phyloP scores from a whole-genome alignment of 2,888 invertebrate species.

The Dilophus febrilis region DNA sequence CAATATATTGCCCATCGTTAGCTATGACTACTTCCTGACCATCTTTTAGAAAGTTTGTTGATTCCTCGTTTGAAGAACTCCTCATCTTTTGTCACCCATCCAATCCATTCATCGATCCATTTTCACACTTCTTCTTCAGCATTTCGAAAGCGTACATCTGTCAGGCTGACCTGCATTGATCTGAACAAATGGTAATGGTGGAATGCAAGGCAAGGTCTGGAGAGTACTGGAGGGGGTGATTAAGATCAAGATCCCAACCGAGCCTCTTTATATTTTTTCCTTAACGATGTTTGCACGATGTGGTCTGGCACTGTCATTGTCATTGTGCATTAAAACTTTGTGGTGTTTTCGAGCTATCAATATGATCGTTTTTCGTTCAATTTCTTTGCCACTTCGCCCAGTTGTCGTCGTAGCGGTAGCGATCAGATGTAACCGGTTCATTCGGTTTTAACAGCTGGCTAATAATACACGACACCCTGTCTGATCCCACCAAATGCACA shows the following conservation, averaged over 20 bases:
- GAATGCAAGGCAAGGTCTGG: slow-evolving; percentile 11
- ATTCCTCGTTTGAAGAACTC: slow-evolving; percentile 9
- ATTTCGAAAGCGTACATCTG: slow-evolving; percentile 10
- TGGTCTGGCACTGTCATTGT: background rate
- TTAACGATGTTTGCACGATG: background rate
- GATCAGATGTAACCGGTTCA: slow-evolving; percentile 10
- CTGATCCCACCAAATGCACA: slow-evolving; percentile 7
- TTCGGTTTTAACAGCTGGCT: slow-evolving; percentile 10
- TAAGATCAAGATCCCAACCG: slow-evolving; percentile 3
- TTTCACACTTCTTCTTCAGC: slow-evolving; percentile 7
- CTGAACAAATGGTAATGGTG: slow-evolving; percentile 10
- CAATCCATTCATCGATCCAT: slow-evolving; percentile 8
- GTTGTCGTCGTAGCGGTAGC: slow-evolving; percentile 10
- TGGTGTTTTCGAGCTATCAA: slow-evolving; percentile 5
- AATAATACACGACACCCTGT: slow-evolving; percentile 3
- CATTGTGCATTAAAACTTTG: background rate
- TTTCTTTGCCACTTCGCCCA: slow-evolving; percentile 7
- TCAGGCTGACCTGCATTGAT: slow-evolving; percentile 4
- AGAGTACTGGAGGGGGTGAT: slow-evolving; percentile 8
- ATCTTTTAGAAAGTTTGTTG: slow-evolving; percentile 10
- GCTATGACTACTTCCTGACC: slow-evolving; percentile 8
- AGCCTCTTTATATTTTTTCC: background rate
- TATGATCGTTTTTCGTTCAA: slow-evolving; percentile 10
- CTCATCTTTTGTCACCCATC: slow-evolving; percentile 10
- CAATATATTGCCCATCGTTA: slow-evolving; percentile 11